Conservation (phyloP, 1,140 invertebrate species). For the Scylla paramamosain region DNA sequence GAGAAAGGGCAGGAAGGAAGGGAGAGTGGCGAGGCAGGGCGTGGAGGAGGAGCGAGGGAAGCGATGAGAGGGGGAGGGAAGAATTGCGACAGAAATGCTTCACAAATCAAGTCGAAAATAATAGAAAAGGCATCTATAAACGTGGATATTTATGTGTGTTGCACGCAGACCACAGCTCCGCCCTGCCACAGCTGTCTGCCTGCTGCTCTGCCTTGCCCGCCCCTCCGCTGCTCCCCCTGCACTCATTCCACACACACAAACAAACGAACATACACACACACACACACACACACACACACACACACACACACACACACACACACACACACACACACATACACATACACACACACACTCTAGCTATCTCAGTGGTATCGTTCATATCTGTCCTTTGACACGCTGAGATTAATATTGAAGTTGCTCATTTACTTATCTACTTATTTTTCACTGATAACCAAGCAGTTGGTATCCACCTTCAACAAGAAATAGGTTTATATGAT, state of each 20-base stretch:
- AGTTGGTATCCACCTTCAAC: too few species aligned
- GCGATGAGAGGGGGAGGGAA: too few species aligned
- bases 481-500: too few species aligned
- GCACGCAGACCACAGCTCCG: background rate
- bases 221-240: background rate
- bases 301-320: background rate
- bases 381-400: too few species aligned
- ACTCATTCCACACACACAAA: too few species aligned
- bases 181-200: too few species aligned
- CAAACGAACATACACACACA: too few species aligned
- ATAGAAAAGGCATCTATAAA: slow-evolving; percentile 15
- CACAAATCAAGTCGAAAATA: background rate
- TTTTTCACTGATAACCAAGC: too few species aligned
- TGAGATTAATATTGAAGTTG: too few species aligned
- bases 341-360: background rate
- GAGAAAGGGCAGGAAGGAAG: background rate
- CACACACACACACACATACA: background rate
- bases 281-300: too few species aligned
- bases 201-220: background rate
- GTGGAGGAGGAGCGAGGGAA: background rate
- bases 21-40: background rate
- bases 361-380: too few species aligned
- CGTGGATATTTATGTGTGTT: background rate
- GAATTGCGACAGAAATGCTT: background rate
- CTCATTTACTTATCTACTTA: too few species aligned